Percentiles rank a stretch among this genome's conserved stretches.
These are phyloP conservation scores for Pseudolycoriella hygida DNA, from an alignment of 2,888 invertebrate species.

Conservation along the genomic window DNA sequence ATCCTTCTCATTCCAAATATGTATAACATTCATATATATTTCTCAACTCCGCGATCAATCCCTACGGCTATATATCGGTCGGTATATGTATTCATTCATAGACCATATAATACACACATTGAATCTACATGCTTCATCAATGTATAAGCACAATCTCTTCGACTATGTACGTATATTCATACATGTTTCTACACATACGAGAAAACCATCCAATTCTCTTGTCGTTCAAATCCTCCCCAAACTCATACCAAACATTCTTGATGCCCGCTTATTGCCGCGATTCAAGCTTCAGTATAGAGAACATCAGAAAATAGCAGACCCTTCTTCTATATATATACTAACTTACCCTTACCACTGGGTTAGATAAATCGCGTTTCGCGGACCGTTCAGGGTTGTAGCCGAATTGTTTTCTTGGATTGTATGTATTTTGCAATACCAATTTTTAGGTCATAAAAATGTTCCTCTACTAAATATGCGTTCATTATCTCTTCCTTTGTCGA, in stretches of 20 bases:
- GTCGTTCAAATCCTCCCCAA: slow-evolving; percentile 1
- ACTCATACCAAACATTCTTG: slow-evolving; percentile 8
- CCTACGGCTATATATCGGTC: slow-evolving; percentile 2
- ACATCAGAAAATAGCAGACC: slow-evolving; percentile 11
- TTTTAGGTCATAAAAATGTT: too few species aligned
- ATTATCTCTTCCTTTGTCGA: too few species aligned
- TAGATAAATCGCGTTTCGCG: slow-evolving; percentile 11
- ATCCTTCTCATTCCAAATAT: slow-evolving; percentile 4
- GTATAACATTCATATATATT: slow-evolving; percentile 2
- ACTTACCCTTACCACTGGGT: slow-evolving; percentile 8
- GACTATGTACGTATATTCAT: background rate
- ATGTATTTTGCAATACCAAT: background rate
- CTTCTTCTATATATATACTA: slow-evolving; percentile 8
- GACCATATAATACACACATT: background rate
- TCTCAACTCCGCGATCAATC: slow-evolving; percentile 6
- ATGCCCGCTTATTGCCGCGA: slow-evolving; percentile 8
- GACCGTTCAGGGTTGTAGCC: slow-evolving; percentile 7
- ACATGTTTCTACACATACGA: slow-evolving; percentile 1
- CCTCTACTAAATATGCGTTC: too few species aligned
- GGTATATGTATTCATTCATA: background rate
- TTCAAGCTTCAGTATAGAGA: slow-evolving; percentile 11
- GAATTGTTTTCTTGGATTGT: background rate
- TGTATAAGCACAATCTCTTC: background rate
- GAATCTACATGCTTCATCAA: background rate
- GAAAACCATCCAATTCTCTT: slow-evolving; percentile 2